These are phyloP conservation scores for Mantis religiosa DNA, from an alignment of 2,888 invertebrate species.

Conservation along the genomic window DNA sequence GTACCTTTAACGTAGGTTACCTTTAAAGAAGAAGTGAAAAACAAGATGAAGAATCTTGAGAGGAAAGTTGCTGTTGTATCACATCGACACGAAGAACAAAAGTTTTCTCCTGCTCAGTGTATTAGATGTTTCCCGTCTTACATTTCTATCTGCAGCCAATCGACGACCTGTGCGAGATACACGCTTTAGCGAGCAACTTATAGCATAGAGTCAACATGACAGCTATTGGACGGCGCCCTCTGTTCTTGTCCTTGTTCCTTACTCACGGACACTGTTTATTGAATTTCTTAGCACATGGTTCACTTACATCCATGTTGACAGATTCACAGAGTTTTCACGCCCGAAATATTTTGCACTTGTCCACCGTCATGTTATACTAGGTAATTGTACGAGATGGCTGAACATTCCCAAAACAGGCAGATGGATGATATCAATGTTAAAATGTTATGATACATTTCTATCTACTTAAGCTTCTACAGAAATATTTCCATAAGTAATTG, in stretches of 20 bases:
- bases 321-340: not conserved
- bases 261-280: not conserved
- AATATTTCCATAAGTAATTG: too few relatives aligned
- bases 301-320: not conserved
- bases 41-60: too few relatives aligned
- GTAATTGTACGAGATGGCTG: not conserved
- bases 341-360: not conserved
- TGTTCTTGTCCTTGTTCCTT: not conserved
- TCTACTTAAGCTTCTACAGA: too few relatives aligned
- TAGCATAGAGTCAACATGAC: not conserved
- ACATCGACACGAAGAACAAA: not conserved
- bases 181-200: not conserved
- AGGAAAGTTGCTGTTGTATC: too few relatives aligned
- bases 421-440: too few relatives aligned
- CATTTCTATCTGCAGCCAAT: too few relatives aligned
- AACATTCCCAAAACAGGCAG: not conserved
- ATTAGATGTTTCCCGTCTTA: not conserved
- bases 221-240: not conserved
- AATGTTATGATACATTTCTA: too few relatives aligned
- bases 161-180: not conserved
- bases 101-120: not conserved
- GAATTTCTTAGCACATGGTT: not conserved
- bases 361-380: not conserved
- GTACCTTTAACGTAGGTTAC: too few relatives aligned
- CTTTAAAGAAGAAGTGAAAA: too few relatives aligned